These are phyloP conservation scores for Eurytoma adleriae DNA, from an alignment of 2,888 invertebrate species.

Conservation along the genomic window DNA sequence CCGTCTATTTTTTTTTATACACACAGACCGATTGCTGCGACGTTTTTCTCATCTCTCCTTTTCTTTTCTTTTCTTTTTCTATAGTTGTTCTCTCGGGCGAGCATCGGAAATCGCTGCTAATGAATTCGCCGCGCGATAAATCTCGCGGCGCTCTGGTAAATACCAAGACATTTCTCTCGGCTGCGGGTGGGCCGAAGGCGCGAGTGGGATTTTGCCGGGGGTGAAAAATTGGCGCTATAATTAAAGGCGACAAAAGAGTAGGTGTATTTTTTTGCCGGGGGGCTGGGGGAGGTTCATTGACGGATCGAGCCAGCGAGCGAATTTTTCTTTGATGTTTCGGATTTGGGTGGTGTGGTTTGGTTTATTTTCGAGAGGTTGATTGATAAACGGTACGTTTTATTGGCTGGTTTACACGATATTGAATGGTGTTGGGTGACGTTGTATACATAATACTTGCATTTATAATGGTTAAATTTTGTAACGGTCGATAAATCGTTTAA, in stretches of 20 bases:
- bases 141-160: neutral
- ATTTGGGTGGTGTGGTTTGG: no score
- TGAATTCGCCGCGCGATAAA: slow-evolving; percentile 10
- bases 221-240: neutral
- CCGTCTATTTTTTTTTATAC: neutral
- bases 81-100: no score
- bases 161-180: no score
- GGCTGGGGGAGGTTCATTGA: no score
- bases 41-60: neutral
- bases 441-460: slow-evolving; percentile 46
- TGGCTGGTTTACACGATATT: slow-evolving; percentile 22
- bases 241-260: no score
- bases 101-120: neutral
- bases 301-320: no score
- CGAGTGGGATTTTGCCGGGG: neutral
- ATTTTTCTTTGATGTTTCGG: no score
- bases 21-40: neutral
- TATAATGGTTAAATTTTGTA: slow-evolving; percentile 17
- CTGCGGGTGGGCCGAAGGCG: no score
- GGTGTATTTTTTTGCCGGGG: no score
- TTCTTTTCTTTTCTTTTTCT: no score
- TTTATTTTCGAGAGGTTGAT: neutral
- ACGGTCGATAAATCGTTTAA: slow-evolving; percentile 20
- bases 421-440: slow-evolving; percentile 18
- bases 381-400: slow-evolving; percentile 22